Evolutionary conservation across 2,888 invertebrate genomes (phyloP).

Genomic region (Aphodius sticticus): DNA sequence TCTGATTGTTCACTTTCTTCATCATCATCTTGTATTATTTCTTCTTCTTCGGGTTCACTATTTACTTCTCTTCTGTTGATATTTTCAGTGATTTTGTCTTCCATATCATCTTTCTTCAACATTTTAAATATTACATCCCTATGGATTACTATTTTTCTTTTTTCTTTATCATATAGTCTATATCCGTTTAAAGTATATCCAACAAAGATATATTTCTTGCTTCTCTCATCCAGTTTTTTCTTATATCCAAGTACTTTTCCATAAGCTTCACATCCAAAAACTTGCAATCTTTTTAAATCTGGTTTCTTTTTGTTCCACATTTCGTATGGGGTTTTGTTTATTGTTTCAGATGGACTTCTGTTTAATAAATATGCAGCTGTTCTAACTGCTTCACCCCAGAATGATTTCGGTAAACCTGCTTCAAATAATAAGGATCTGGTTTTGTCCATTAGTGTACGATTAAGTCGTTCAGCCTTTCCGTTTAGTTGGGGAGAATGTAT

Average conservation of each 20-base stretch:
- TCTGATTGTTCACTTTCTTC: background rate
- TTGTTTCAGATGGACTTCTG: slow-evolving; percentile 43
- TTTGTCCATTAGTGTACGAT: slow-evolving; percentile 43
- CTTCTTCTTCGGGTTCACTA: slow-evolving; percentile 11
- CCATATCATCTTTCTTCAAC: slow-evolving; percentile 11
- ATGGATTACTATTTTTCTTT: slow-evolving; percentile 7
- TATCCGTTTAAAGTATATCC: slow-evolving; percentile 20
- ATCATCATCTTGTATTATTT: background rate
- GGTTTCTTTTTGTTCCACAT: slow-evolving; percentile 47
- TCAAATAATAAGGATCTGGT: slow-evolving; percentile 45
- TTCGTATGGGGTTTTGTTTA: slow-evolving; percentile 47
- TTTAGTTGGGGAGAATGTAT: slow-evolving; percentile 38
- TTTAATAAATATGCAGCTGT: slow-evolving; percentile 41
- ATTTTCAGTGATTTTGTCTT: background rate
- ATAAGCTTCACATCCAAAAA: slow-evolving; percentile 48
- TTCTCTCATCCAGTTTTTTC: slow-evolving; percentile 48
- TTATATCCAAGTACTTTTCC: slow-evolving; percentile 44
- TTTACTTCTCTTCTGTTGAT: slow-evolving; percentile 7
- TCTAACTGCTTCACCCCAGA: slow-evolving; percentile 48
- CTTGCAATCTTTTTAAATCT: slow-evolving; percentile 46
- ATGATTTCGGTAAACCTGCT: slow-evolving; percentile 4
- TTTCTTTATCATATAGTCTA: slow-evolving; percentile 13
- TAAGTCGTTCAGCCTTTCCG: slow-evolving; percentile 42
- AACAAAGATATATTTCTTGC: slow-evolving; percentile 41
- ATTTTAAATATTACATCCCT: slow-evolving; percentile 16